Evolutionary conservation across 2,888 invertebrate species (phyloP).

Genomic region (Argyra leucocephala): DNA sequence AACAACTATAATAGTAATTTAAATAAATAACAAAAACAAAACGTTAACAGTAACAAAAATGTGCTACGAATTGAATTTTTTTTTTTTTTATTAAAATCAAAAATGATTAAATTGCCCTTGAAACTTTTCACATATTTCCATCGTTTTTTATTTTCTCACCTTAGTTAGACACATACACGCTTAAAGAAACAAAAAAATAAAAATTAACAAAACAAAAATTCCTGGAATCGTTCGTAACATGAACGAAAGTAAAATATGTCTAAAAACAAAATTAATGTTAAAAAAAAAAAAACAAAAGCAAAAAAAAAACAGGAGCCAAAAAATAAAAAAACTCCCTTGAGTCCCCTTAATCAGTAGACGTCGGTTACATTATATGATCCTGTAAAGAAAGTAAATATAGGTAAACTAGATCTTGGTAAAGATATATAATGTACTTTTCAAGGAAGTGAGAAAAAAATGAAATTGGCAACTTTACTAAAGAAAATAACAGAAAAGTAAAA

Average conservation of each 20-base stretch:
- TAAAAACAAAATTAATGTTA: not conserved
- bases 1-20: no score
- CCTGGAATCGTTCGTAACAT: not conserved
- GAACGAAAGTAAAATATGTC: not conserved
- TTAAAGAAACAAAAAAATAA: not conserved
- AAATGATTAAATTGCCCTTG: conserved; percentile 1
- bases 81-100: not conserved
- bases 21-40: not conserved
- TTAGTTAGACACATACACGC: no score
- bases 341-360: not conserved
- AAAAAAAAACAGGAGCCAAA: not conserved
- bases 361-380: not conserved
- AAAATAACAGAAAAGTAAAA: no score
- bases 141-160: not conserved
- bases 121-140: not conserved
- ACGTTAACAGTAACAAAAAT: no score
- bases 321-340: not conserved
- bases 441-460: no score
- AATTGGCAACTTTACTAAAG: no score
- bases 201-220: not conserved
- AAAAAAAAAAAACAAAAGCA: not conserved
- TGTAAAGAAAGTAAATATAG: not conserved
- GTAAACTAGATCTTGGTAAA: no score
- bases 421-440: no score
- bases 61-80: no score